Percentiles rank a stretch among this genome's conserved stretches.
These are phyloP conservation scores for Morinoia aosen DNA, from an alignment of 2,888 invertebrate species.

Conservation along the genomic window DNA sequence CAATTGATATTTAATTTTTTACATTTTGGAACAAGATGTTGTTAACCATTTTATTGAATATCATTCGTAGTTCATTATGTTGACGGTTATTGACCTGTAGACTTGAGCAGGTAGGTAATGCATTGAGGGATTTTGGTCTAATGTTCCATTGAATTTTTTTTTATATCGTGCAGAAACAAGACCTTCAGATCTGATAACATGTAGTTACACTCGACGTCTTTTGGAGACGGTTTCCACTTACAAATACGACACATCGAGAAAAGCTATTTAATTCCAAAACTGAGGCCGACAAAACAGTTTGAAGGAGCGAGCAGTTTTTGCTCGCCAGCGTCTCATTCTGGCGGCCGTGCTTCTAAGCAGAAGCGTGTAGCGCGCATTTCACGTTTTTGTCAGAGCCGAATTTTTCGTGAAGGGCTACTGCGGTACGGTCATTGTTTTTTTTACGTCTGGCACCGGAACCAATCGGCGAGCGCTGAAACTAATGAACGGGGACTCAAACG, in stretches of 20 bases:
- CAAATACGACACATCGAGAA: not conserved
- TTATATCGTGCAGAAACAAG: not conserved
- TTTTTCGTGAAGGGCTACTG: constrained; percentile 40
- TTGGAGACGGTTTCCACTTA: not conserved
- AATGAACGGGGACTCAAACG: constrained; percentile 39
- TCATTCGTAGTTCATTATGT: not conserved
- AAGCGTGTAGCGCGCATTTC: not conserved
- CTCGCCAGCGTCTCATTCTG: not conserved
- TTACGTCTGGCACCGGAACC: constrained; percentile 45
- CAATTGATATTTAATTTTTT: not conserved
- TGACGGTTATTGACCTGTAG: not conserved
- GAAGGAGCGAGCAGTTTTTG: not conserved
- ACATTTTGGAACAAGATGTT: not conserved
- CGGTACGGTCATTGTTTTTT: constrained; percentile 50
- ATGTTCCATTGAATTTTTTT: not conserved
- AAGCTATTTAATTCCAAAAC: not conserved
- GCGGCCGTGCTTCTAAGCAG: not conserved
- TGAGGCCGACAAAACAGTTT: not conserved
- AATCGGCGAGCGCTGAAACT: constrained; percentile 43
- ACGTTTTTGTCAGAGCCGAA: not conserved
- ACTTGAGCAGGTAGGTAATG: too few relatives aligned
- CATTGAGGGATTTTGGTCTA: not conserved
- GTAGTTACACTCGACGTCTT: not conserved
- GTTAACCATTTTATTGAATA: not conserved
- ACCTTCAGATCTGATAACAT: not conserved